phyloP scores from a whole-genome alignment of 35 echinoderm and acorn worm species.

The Eucidaris tribuloides region DNA sequence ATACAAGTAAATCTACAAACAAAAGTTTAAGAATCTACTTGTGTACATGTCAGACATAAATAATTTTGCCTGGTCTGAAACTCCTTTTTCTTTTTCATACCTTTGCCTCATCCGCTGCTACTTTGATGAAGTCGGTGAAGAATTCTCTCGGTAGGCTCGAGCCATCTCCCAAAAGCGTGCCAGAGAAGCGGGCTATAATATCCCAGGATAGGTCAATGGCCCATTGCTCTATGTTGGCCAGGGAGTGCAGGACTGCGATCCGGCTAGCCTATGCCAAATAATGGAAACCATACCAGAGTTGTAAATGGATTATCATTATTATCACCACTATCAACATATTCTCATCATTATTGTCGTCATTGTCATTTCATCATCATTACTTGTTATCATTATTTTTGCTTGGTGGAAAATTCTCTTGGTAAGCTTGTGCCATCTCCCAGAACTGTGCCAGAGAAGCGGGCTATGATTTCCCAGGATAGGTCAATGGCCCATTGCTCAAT shows the following conservation, averaged over 20 bases:
- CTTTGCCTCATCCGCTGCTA: conserved; percentile 92
- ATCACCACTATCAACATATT: no score
- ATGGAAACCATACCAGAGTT: no score
- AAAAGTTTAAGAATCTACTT: no score
- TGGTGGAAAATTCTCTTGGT: conserved; percentile 69
- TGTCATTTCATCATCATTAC: no score
- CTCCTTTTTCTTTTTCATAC: no score
- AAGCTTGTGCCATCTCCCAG: conserved; percentile 14
- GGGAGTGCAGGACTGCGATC: conserved; percentile 74
- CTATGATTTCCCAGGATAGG: conserved; percentile 88
- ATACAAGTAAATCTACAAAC: no score
- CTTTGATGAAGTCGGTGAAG: conserved; percentile 81
- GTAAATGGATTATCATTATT: no score
- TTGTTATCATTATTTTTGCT: no score
- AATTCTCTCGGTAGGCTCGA: conserved; percentile 70
- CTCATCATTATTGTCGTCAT: no score
- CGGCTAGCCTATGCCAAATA: conserved; percentile 88
- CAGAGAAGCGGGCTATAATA: conserved; percentile 82
- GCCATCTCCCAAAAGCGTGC: conserved; percentile 5
- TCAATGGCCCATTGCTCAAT: conserved; percentile 93
- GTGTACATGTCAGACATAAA: no score
- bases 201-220: conserved; percentile 95
- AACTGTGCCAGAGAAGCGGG: conserved; percentile 33
- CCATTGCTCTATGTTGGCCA: conserved; percentile 98
- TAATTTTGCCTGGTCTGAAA: no score